phyloP scores from a whole-genome alignment of 23 tunicate genomes.

The Corella eumyota region DNA sequence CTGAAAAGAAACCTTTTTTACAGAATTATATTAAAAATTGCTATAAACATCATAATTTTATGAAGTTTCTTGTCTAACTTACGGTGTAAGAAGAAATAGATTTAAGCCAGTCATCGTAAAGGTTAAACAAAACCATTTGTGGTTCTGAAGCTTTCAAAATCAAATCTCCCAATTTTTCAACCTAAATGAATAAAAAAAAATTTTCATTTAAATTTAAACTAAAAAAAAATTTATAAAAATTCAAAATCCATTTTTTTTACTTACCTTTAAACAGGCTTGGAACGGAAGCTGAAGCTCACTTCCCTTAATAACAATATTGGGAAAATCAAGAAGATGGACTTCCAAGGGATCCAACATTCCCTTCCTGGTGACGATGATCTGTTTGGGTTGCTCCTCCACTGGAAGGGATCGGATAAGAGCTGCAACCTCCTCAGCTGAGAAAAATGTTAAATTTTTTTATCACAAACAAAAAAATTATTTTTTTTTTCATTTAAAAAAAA shows the following conservation, averaged over 20 bases:
- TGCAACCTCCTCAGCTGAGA: constrained; percentile 98
- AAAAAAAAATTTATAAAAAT: too few species aligned
- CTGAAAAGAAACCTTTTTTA: too few species aligned
- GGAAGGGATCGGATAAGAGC: constrained; percentile 99
- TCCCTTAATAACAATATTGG: constrained; percentile 99
- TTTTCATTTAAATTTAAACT: too few species aligned
- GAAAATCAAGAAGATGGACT: constrained; percentile 99
- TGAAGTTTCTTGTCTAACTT: too few species aligned
- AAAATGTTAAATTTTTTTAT: too few species aligned
- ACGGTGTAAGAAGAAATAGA: constrained; percentile 98
- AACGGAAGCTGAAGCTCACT: constrained; percentile 96
- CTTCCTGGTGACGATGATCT: constrained; percentile 97
- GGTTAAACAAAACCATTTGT: constrained; percentile 99
- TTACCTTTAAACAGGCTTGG: constrained; percentile 98
- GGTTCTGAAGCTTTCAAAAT: constrained; percentile 99
- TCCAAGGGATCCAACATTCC: constrained; percentile 99
- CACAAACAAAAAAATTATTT: too few species aligned
- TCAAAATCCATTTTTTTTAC: too few species aligned
- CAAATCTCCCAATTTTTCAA: constrained; percentile 98
- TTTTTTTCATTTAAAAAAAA: too few species aligned
- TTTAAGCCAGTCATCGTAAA: constrained; percentile 99
- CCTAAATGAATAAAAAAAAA: constrained; percentile 31
- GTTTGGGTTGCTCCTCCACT: constrained; percentile 99
- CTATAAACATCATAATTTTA: too few species aligned
- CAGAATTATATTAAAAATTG: too few species aligned